phyloP scores from a whole-genome alignment of 2,888 invertebrate species.

The Polietes domitor region DNA sequence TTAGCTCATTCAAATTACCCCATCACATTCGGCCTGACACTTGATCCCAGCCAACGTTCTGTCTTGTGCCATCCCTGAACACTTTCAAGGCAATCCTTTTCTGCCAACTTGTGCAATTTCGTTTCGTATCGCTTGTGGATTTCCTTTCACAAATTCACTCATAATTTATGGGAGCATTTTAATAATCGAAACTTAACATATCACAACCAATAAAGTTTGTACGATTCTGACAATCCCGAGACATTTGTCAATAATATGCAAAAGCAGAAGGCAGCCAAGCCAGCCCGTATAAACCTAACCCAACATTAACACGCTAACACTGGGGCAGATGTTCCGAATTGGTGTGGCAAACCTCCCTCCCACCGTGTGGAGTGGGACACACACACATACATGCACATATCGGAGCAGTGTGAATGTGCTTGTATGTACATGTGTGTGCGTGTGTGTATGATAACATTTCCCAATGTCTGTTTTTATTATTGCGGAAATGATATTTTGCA shows the following conservation, averaged over 20 bases:
- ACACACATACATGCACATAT: too few species aligned
- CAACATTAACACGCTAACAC: slow-evolving; percentile 21
- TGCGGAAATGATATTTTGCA: slow-evolving; percentile 56
- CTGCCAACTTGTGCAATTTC: not conserved
- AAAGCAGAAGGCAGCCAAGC: not conserved
- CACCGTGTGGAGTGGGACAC: not conserved
- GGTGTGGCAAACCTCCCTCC: not conserved
- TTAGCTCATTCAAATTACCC: too few species aligned
- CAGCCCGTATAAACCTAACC: slow-evolving; percentile 5
- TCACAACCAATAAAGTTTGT: slow-evolving; percentile 30
- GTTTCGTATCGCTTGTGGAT: not conserved
- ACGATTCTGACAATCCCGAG: slow-evolving; percentile 16
- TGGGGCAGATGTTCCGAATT: slow-evolving; percentile 2
- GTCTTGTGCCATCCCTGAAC: too few species aligned
- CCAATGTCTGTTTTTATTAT: slow-evolving; percentile 34
- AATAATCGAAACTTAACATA: slow-evolving; percentile 27
- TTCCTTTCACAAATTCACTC: not conserved
- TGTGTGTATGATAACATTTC: slow-evolving; percentile 28
- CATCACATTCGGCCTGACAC: too few species aligned
- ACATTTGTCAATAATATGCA: slow-evolving; percentile 26
- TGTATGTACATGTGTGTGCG: not conserved
- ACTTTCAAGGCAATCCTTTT: not conserved
- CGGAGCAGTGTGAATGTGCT: not conserved
- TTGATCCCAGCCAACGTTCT: too few species aligned
- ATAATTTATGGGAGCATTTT: slow-evolving; percentile 27